These are phyloP conservation scores for Halocynthia roretzi DNA, from an alignment of 23 tunicate genomes.

Conservation along the genomic window DNA sequence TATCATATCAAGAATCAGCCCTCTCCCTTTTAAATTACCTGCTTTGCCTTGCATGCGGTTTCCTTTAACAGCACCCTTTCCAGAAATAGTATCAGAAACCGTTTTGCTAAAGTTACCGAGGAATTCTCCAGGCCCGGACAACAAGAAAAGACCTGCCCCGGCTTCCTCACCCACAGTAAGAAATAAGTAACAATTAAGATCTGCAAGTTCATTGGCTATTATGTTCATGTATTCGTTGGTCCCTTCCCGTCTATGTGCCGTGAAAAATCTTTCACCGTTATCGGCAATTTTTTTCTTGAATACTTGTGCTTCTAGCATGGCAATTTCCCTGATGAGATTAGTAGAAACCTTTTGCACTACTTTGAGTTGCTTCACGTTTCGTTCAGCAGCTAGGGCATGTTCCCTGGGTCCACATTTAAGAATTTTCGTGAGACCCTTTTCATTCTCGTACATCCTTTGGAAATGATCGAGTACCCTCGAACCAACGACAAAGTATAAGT, in stretches of 20 bases:
- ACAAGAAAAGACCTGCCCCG: constrained; percentile 60
- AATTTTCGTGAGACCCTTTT: constrained; percentile 48
- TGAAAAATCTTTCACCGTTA: constrained; percentile 24
- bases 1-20: constrained; percentile 30
- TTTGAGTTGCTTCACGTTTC: constrained; percentile 57
- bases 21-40: constrained; percentile 33
- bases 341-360: constrained; percentile 34
- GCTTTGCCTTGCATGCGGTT: constrained; percentile 94
- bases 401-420: constrained; percentile 82
- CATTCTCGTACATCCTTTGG: constrained; percentile 36
- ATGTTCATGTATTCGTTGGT: constrained; percentile 88
- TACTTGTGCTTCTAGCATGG: constrained; percentile 53
- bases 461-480: constrained; percentile 42
- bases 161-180: constrained; percentile 84
- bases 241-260: constrained; percentile 68
- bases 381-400: constrained; percentile 56
- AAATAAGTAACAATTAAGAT: constrained; percentile 37
- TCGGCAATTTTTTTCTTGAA: neutral
- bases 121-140: constrained; percentile 38
- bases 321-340: constrained; percentile 45
- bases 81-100: constrained; percentile 32
- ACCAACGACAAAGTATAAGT: constrained; percentile 75
- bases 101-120: constrained; percentile 26
- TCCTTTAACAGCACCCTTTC: constrained; percentile 55
- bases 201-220: constrained; percentile 52